A percentile compares a stretch with the other conserved stretches of the same genome.
These are phyloP conservation scores for Gasterosteus aculeatus DNA, from an alignment of 2,113 vertebrate species.

Conservation along the genomic window DNA sequence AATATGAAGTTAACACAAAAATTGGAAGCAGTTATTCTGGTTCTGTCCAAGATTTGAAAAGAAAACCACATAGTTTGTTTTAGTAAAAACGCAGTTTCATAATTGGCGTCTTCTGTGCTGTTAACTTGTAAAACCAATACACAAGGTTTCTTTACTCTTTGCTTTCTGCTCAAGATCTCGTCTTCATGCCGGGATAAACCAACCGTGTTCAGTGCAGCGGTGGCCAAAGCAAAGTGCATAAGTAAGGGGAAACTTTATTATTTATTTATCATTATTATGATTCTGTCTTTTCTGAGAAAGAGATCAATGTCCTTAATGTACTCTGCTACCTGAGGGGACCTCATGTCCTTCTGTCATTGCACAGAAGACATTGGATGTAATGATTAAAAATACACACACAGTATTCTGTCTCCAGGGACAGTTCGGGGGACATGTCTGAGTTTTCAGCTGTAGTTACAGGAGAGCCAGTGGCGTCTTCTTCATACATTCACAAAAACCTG, in stretches of 20 bases:
- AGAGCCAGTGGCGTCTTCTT: conserved; percentile 23
- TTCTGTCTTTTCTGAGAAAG: not conserved
- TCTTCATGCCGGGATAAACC: not conserved
- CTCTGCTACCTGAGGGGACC: conserved; percentile 15
- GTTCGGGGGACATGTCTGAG: conserved; percentile 21
- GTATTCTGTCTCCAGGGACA: conserved; percentile 43
- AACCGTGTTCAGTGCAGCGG: not conserved
- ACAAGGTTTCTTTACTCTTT: not conserved
- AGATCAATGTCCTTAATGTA: conserved; percentile 44
- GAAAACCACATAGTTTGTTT: not conserved
- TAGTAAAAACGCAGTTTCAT: too few relatives aligned
- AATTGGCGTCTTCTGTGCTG: not conserved
- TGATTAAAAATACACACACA: conserved; percentile 19
- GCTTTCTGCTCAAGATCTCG: not conserved
- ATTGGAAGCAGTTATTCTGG: not conserved
- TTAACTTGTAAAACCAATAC: not conserved
- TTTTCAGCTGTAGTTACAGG: conserved; percentile 5
- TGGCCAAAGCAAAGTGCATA: conserved; percentile 8
- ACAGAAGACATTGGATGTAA: conserved; percentile 34
- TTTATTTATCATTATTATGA: too few relatives aligned
- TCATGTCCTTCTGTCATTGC: conserved; percentile 33
- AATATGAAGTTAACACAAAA: not conserved
- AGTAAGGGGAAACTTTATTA: not conserved
- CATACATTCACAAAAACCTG: conserved; percentile 6
- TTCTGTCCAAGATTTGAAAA: not conserved